Base-by-base conservation (phyloP, 2,113 vertebrate species). In the Pavo muticus region DNA sequence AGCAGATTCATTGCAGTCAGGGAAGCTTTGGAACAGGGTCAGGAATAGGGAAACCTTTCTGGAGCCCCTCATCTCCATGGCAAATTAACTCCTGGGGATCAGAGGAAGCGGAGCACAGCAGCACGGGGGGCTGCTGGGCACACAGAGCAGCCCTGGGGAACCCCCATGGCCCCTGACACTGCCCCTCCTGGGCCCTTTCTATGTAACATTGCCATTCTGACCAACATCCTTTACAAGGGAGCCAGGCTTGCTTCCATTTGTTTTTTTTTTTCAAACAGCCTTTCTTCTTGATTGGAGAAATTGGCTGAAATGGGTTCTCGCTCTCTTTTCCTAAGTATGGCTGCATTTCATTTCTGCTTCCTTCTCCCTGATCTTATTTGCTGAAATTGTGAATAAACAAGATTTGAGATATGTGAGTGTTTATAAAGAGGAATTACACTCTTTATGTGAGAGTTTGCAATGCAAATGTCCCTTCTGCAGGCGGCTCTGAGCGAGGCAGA, bases 281-380 rank as follows among this genome's bases (percentile, higher is more conserved):
- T 91, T 93, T 93, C 73, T 78, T 64, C 64, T 73, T 91, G 93
- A 93, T 81, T 82, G 85, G 72, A 84, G 65, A 91, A 96, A 91
- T 92, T 84, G 90, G 79, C 79, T 91, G 64, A 85, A 94, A 65
- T 70, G 78, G 75, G 78, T 30, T 50, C 68, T 87, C 61, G 80
- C 21, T 85, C 71, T n/a, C 39, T 67, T 72, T 63, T 47, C 82
- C 88, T 37, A 37, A 93, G 82, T 79, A 57, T 83, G 76, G 87
- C 79, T 86, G 87, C 47, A 52, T 75, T 75, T 86, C 30, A 25
- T 82, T 75, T 78, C 72, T 90, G 48, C 79, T 61, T 80, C 79
- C 71, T 88, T 57, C 85, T 83, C 89, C 71, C 75, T 1, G 5
- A 42, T 79, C 63, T 85, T 12, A 2, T 71, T 91, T 92, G 79